Conservation (phyloP, 53 echinoderm and acorn worm species). For the Echinarachnius parma region DNA sequence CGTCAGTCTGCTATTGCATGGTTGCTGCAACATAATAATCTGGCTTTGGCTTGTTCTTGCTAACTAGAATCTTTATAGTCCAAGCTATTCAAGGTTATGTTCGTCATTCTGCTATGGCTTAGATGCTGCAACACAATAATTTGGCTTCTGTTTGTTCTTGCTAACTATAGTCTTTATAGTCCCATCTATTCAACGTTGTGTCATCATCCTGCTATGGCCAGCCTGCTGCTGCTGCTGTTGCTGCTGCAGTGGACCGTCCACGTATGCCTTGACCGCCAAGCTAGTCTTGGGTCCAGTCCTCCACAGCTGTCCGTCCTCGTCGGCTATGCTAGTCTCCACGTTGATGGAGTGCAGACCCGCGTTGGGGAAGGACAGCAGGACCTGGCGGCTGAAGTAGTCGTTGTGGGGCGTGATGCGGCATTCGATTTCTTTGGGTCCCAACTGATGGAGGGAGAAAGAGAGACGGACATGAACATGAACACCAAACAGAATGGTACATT, state of each 20-base stretch:
- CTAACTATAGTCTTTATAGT: no score
- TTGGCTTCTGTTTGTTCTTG: not conserved
- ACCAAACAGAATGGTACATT: no score
- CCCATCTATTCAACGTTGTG: constrained; percentile 17
- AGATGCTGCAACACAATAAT: no score
- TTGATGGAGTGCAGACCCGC: constrained; percentile 77
- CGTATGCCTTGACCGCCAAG: constrained; percentile 74
- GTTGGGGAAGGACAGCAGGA: constrained; percentile 72
- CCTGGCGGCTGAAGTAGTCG: constrained; percentile 97
- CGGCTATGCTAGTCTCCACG: constrained; percentile 82
- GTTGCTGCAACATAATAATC: no score
- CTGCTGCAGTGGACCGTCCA: constrained; percentile 50
- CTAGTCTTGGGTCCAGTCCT: constrained; percentile 82
- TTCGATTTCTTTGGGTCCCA: constrained; percentile 57
- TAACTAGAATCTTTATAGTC: no score
- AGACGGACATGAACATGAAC: no score
- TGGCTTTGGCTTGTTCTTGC: no score
- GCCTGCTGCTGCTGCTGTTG: constrained; percentile 39
- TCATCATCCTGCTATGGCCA: constrained; percentile 12
- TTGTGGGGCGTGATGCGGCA: constrained; percentile 84
- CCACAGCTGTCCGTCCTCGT: constrained; percentile 88
- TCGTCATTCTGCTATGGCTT: no score
- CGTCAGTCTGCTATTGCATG: no score
- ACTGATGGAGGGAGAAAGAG: no score
- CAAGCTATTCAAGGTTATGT: no score